A percentile compares a stretch with the other conserved stretches of the same genome.
Evolutionary conservation across 1,140 invertebrate species (phyloP).

Genomic region (Scaptomyza pallida): DNA sequence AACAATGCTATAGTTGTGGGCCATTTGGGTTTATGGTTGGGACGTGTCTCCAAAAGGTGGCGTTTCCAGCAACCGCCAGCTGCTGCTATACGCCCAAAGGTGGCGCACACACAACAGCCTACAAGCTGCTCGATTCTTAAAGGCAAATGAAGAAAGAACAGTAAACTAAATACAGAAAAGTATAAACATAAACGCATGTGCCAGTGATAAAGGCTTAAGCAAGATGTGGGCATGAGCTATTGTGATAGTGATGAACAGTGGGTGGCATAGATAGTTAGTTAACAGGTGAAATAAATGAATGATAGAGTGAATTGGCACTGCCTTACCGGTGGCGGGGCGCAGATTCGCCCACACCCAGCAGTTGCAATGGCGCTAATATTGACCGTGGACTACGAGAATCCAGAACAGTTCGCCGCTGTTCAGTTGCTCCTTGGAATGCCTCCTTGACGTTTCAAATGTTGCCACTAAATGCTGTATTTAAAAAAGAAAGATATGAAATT

Average conservation of each 20-base stretch:
- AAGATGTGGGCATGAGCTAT: conserved; percentile 49
- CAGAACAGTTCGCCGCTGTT: conserved; percentile 67
- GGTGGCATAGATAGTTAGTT: background rate
- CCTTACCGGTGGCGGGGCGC: conserved; percentile 84
- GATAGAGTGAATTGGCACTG: conserved; percentile 16
- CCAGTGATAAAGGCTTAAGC: conserved; percentile 29
- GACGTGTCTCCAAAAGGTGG: conserved; percentile 15
- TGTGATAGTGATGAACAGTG: conserved; percentile 26
- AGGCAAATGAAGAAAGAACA: conserved; percentile 13
- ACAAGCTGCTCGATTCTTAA: background rate
- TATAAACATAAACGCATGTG: conserved; percentile 24
- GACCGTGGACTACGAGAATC: conserved; percentile 68
- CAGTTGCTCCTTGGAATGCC: conserved; percentile 3
- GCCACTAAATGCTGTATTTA: conserved; percentile 42
- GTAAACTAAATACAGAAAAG: background rate
- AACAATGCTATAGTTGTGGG: background rate
- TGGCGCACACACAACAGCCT: background rate
- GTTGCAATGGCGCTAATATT: conserved; percentile 84
- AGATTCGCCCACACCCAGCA: conserved; percentile 84
- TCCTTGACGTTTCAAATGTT: background rate
- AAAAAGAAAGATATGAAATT: conserved; percentile 5
- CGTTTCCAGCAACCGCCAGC: too few relatives aligned
- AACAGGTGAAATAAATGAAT: conserved; percentile 14
- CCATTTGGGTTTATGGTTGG: conserved; percentile 40
- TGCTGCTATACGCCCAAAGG: background rate